phyloP scores from a whole-genome alignment of 2,888 invertebrate genomes.

The Calliopum simillimum region DNA sequence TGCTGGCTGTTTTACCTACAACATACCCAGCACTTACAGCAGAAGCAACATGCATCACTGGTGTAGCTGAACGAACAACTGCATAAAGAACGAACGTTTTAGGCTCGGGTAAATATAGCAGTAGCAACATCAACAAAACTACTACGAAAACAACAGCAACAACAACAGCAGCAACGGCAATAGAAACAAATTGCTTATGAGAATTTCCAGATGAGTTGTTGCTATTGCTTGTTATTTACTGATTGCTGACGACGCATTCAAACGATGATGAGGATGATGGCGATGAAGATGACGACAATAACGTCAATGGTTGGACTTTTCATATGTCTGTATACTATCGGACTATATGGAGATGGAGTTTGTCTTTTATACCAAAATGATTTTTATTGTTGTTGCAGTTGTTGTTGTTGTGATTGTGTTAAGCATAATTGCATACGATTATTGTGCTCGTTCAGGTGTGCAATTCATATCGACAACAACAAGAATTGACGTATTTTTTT shows the following conservation, averaged over 20 bases:
- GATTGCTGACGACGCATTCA: slow-evolving; percentile 42
- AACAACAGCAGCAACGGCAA: slow-evolving; percentile 32
- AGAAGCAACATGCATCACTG: too few relatives aligned
- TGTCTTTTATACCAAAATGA: slow-evolving; percentile 46
- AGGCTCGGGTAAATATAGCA: background rate
- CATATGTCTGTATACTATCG: background rate
- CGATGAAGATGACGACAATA: slow-evolving; percentile 13
- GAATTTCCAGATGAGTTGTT: slow-evolving; percentile 54
- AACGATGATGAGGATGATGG: slow-evolving; percentile 17
- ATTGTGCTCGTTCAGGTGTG: slow-evolving; percentile 67
- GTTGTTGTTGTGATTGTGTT: slow-evolving; percentile 60
- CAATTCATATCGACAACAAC: slow-evolving; percentile 53
- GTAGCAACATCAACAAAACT: slow-evolving; percentile 20
- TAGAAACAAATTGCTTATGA: slow-evolving; percentile 36
- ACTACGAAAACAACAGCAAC: slow-evolving; percentile 21
- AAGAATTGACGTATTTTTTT: too few relatives aligned
- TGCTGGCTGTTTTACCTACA: too few relatives aligned
- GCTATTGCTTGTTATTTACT: slow-evolving; percentile 45
- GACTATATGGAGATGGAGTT: slow-evolving; percentile 36
- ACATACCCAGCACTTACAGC: too few relatives aligned
- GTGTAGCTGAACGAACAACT: too few relatives aligned
- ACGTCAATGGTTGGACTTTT: background rate
- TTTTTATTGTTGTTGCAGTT: slow-evolving; percentile 41
- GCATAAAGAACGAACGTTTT: too few relatives aligned
- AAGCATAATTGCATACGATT: slow-evolving; percentile 67